Conservation (phyloP, 2,888 invertebrate genomes). For the Drosophila demipolita region DNA sequence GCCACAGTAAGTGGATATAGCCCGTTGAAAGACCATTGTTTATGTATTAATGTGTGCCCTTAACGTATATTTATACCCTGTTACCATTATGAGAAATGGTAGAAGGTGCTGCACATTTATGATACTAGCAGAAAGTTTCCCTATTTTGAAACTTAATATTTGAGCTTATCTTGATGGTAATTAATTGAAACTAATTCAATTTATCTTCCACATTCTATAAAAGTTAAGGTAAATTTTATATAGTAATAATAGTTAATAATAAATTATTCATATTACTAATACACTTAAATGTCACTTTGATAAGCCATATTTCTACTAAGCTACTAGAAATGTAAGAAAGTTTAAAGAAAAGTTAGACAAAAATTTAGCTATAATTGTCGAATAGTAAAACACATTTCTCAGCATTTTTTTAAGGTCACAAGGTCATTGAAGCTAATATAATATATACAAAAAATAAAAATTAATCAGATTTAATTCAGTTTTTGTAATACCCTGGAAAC, state of each 20-base stretch:
- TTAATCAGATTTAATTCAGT: background rate
- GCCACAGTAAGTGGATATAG: constrained; percentile 49
- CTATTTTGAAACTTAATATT: background rate
- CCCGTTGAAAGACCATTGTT: constrained; percentile 58
- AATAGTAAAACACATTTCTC: no score
- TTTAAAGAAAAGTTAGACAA: background rate
- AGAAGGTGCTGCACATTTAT: background rate
- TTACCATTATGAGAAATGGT: background rate
- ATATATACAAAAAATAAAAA: background rate
- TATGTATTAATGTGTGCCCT: constrained; percentile 30
- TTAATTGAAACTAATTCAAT: background rate
- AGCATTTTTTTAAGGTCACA: background rate
- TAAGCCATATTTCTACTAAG: background rate
- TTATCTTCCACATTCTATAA: background rate
- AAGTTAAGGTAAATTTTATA: background rate
- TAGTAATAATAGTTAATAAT: background rate
- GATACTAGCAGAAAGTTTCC: background rate
- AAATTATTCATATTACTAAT: background rate
- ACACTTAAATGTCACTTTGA: background rate
- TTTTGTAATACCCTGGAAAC: background rate
- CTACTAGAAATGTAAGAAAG: no score
- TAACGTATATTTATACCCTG: constrained; percentile 25
- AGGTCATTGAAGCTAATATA: background rate
- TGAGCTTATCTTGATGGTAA: background rate
- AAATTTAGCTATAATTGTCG: no score